phyloP scores from a whole-genome alignment of 2,797 vertebrate species.

The Premnoplex brunnescens region DNA sequence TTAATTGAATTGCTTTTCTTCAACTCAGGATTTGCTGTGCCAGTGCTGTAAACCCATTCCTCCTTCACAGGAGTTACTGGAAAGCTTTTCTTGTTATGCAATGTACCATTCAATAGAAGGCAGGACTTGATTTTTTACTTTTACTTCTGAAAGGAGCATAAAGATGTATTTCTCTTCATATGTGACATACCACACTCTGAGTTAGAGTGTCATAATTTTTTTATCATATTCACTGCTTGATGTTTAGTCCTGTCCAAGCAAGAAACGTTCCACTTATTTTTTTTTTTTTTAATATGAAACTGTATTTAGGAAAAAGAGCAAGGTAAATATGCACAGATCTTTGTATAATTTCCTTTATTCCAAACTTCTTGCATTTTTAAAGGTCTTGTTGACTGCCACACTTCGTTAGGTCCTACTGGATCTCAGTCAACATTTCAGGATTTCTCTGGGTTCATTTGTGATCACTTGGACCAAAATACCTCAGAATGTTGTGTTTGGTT shows the following conservation, averaged over 20 bases:
- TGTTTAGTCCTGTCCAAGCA: not conserved
- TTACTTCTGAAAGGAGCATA: not conserved
- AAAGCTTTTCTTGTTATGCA: not conserved
- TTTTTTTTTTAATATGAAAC: not conserved
- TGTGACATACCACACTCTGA: not conserved
- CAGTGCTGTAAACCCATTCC: not conserved
- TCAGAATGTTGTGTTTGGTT: not conserved
- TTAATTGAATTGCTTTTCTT: not conserved
- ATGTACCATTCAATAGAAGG: not conserved
- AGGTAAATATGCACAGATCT: not conserved
- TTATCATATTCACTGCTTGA: not conserved
- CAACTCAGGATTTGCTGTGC: not conserved
- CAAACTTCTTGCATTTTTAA: not conserved
- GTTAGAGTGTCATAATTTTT: not conserved
- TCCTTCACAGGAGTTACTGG: not conserved
- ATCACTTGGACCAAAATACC: not conserved
- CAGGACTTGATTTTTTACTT: not conserved
- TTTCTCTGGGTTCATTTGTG: not conserved
- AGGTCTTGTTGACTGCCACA: not conserved
- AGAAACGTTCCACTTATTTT: not conserved
- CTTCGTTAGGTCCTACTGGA: not conserved
- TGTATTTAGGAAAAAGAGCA: not conserved
- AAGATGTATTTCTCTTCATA: not conserved
- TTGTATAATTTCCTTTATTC: not conserved
- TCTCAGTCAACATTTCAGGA: not conserved